These are phyloP conservation scores for Archilochus colubris DNA, from an alignment of 2,113 vertebrate species.

Conservation along the genomic window DNA sequence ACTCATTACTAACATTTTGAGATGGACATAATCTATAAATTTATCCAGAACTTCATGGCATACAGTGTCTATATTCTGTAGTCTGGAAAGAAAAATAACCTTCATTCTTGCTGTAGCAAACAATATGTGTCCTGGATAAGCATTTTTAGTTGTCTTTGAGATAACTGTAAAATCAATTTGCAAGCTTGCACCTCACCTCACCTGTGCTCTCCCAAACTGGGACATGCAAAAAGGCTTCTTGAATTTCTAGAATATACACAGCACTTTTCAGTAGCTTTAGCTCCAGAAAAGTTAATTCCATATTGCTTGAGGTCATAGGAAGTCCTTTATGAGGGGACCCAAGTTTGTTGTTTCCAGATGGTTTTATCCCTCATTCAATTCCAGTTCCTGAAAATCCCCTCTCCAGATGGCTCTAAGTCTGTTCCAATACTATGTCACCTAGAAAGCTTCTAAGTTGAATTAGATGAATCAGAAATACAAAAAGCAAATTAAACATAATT, in stretches of 20 bases:
- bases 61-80: not conserved
- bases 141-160: not conserved
- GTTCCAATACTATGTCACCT: conserved; percentile 20
- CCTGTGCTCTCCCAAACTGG: not conserved
- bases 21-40: not conserved
- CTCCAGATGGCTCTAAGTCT: conserved; percentile 32
- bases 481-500: not conserved
- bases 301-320: conserved; percentile 37
- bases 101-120: not conserved
- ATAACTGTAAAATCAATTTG: not conserved
- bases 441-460: conserved; percentile 17
- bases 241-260: not conserved
- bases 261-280: not conserved
- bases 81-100: not conserved
- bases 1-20: not conserved
- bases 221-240: not conserved
- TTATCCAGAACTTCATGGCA: not conserved
- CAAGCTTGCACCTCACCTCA: not conserved
- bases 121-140: not conserved
- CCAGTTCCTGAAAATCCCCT: conserved; percentile 53
- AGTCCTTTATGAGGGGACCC: conserved; percentile 32
- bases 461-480: not conserved
- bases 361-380: conserved; percentile 41
- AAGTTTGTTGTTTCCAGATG: conserved; percentile 42
- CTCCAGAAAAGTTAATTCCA: not conserved